Percentiles rank a stretch among this genome's conserved stretches.
phyloP scores from a whole-genome alignment of 2,797 vertebrate genomes.

The Pseudochirops cupreus region DNA sequence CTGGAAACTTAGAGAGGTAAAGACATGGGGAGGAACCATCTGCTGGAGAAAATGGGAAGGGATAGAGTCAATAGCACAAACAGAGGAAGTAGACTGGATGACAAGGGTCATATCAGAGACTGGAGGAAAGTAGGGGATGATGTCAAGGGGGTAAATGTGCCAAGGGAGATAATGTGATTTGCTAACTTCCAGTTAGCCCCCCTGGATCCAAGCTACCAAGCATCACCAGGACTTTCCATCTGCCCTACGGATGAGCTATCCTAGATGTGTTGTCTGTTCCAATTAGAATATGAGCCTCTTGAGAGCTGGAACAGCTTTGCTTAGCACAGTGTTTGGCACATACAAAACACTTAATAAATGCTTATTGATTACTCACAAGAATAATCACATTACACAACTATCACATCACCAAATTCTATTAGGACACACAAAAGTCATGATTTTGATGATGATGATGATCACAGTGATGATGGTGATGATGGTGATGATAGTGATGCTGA shows the following conservation, averaged over 20 bases:
- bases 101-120: background rate
- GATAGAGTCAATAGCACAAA: background rate
- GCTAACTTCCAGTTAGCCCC: background rate
- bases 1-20: background rate
- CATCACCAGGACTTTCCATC: background rate
- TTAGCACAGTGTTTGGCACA: background rate
- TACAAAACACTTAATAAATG: background rate
- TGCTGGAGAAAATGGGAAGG: background rate
- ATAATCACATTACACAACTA: conserved; percentile 7
- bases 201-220: background rate
- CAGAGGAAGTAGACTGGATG: background rate
- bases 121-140: background rate
- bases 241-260: background rate
- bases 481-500: too few species aligned
- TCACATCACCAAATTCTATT: conserved; percentile 23
- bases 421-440: conserved; percentile 20
- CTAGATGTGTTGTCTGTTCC: background rate
- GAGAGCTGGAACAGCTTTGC: background rate
- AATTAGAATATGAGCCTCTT: background rate
- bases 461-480: background rate
- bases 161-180: background rate
- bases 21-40: background rate
- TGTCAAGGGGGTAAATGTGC: background rate
- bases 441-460: background rate
- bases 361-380: background rate